Base-by-base conservation (phyloP, 2,113 vertebrate species). In the Ammospiza caudacuta region DNA sequence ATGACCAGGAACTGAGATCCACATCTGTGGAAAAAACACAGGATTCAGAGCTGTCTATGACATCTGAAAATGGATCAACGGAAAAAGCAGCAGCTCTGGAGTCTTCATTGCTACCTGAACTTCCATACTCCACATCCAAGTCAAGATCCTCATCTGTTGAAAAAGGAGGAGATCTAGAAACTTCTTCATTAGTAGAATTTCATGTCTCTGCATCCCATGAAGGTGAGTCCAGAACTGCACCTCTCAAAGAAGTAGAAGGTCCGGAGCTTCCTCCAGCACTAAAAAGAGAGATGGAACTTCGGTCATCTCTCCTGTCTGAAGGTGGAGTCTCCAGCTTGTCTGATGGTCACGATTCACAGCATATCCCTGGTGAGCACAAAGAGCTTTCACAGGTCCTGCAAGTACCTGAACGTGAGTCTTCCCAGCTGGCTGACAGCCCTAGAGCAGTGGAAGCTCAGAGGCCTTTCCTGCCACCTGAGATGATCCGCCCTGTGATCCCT, bases 1-100 rank as follows among this genome's bases (percentile, higher is more conserved):
- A 94, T 76, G 92, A 92, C 55, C 98, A 97, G 87, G 98, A 97
- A 89, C 92, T 98, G 51, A 83, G 55, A 57, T 98, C 99, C 3
- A 96, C 98, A 22, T 47, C 89, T 62, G 55, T 52, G 10, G 90
- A 94, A 88, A 51, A 95, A 77, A 5, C 39, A 47, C 55, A 81
- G 15, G 64, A 72, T 84, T 78, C 77, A 6, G 89, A 92, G 31
- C 57, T 70, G 57, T 72, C 76, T 27, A 1, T 59, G 35, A 64
- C 72, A 12, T 33, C 88, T 81, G 94, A 93, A 88, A 96, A 97
- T 69, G 97, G 95, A 44, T 97, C 97, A 43, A 27, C 69, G 62
- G 92, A 89, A 86, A 92, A 89, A 80, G 2, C 33, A n/a, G 47
- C 6, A 24, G 14, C 43, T 59, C 12, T 47, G 24, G 90, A 94